These are phyloP conservation scores for Hesperophylax magnus DNA, from an alignment of 1,140 invertebrate genomes.

Conservation along the genomic window DNA sequence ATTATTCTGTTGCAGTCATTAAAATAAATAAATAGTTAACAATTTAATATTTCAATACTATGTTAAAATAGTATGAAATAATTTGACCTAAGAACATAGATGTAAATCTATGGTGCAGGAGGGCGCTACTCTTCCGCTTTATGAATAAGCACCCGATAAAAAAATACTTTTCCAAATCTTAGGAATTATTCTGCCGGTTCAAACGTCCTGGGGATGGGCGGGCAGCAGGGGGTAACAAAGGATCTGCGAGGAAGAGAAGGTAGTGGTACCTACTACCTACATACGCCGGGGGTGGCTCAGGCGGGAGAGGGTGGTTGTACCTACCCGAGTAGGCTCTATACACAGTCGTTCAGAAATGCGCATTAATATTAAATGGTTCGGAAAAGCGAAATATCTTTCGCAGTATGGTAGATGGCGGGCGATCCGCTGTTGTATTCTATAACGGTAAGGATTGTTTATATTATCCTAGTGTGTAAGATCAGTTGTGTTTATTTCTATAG, in stretches of 20 bases:
- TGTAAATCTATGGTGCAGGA: too few species aligned
- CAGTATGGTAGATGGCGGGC: conserved; percentile 16
- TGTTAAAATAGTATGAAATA: too few species aligned
- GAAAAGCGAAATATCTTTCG: conserved; percentile 50
- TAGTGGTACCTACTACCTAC: too few species aligned
- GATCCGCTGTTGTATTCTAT: neutral
- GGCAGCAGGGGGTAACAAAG: conserved; percentile 26
- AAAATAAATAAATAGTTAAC: too few species aligned
- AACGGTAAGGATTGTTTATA: conserved; percentile 28
- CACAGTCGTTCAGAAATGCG: conserved; percentile 53
- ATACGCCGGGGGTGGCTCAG: neutral
- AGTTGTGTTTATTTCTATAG: too few species aligned
- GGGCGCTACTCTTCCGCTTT: neutral
- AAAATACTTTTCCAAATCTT: conserved; percentile 30
- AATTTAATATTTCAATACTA: too few species aligned
- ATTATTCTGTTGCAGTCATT: too few species aligned
- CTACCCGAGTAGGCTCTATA: conserved; percentile 35
- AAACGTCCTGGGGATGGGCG: conserved; percentile 7
- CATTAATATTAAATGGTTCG: conserved; percentile 58
- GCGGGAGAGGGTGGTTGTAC: neutral
- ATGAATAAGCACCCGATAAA: conserved; percentile 36
- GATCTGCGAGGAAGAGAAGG: neutral
- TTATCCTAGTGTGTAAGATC: too few species aligned
- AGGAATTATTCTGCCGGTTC: conserved; percentile 29
- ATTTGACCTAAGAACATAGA: too few species aligned